Evolutionary conservation across 2,797 vertebrate species (phyloP).

Genomic region (Manis pentadactyla): DNA sequence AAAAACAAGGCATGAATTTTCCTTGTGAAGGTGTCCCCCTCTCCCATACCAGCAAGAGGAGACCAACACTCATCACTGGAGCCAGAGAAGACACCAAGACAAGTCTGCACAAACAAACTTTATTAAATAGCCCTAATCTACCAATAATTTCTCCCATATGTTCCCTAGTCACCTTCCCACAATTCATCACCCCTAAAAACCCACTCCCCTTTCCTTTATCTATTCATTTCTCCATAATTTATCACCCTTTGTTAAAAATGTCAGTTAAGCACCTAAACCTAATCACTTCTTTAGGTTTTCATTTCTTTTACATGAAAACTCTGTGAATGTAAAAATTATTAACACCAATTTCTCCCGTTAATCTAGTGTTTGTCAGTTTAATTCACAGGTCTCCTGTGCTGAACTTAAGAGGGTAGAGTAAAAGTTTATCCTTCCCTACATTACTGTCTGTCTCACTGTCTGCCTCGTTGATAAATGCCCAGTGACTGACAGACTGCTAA

Average conservation of each 20-base stretch:
- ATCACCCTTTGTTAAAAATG: slow-evolving; percentile 4
- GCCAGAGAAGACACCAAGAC: not conserved
- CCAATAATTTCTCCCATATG: not conserved
- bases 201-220: not conserved
- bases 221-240: not conserved
- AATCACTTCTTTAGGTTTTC: not conserved
- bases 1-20: not conserved
- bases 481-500: not conserved
- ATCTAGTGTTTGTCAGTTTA: not conserved
- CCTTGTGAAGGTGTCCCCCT: not conserved
- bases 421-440: not conserved
- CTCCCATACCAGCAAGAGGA: not conserved
- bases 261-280: not conserved
- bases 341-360: not conserved
- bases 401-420: not conserved
- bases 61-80: not conserved
- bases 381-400: not conserved
- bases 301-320: not conserved
- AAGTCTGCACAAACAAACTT: not conserved
- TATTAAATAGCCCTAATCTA: not conserved
- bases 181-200: not conserved
- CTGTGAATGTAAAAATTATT: not conserved
- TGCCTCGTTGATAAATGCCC: not conserved
- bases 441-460: not conserved
- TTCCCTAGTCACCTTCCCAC: not conserved